phyloP scores from a whole-genome alignment of 2,113 vertebrate species.

The Cheilinus undulatus region DNA sequence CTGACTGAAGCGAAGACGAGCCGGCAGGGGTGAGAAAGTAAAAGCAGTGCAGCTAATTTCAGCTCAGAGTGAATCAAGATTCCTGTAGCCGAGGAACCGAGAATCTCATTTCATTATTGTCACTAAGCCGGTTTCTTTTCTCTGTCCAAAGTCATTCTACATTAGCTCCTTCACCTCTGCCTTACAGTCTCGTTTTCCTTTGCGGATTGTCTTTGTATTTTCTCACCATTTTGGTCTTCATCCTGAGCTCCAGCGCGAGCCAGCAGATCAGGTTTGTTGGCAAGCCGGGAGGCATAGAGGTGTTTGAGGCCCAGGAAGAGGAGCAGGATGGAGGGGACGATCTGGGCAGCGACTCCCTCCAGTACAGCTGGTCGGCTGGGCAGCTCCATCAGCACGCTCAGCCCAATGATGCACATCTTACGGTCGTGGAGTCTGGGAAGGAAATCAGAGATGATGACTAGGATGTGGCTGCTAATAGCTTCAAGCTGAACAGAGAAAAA shows the following conservation, averaged over 20 bases:
- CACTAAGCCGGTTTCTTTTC: not conserved
- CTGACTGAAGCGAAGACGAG: slow-evolving; percentile 19
- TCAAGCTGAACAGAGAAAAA: too few species aligned
- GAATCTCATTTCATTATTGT: slow-evolving; percentile 19
- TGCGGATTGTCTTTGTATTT: not conserved
- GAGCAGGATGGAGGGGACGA: slow-evolving; percentile 94
- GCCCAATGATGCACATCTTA: slow-evolving; percentile 97
- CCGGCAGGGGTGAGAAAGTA: slow-evolving; percentile 19
- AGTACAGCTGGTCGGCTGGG: slow-evolving; percentile 89
- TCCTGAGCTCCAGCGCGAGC: slow-evolving; percentile 82
- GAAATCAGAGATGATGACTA: not conserved
- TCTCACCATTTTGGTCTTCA: slow-evolving; percentile 92
- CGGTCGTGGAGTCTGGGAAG: slow-evolving; percentile 92
- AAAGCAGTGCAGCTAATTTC: slow-evolving; percentile 44
- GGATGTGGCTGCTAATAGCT: too few species aligned
- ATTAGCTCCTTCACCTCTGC: not conserved
- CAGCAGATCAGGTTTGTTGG: slow-evolving; percentile 85
- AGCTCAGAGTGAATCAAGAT: slow-evolving; percentile 14
- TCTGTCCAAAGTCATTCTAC: not conserved
- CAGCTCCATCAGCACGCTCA: slow-evolving; percentile 94
- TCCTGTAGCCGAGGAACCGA: not conserved
- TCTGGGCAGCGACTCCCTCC: slow-evolving; percentile 89
- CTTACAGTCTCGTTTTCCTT: not conserved
- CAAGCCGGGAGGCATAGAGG: slow-evolving; percentile 89
- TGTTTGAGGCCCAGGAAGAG: slow-evolving; percentile 97